Evolutionary conservation across 1,140 invertebrate genomes (phyloP).

Genomic region (Charaxes varanes): DNA sequence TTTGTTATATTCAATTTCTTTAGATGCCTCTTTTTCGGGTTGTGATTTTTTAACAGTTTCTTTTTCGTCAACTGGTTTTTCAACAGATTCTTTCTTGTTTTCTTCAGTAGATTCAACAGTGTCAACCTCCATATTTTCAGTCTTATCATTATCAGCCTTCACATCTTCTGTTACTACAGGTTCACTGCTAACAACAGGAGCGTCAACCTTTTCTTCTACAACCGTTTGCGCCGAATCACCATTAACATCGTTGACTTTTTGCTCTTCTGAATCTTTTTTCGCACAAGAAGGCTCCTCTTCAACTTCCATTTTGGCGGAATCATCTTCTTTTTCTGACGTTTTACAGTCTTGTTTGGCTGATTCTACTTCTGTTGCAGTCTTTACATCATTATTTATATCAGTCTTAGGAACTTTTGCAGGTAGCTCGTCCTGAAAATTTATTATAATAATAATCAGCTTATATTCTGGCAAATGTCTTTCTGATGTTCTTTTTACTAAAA

Average conservation of each 20-base stretch:
- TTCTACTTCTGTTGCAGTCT: constrained; percentile 23
- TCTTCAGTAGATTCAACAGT: constrained; percentile 8
- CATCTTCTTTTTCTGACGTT: constrained; percentile 14
- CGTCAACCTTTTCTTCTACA: constrained; percentile 39
- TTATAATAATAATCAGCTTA: neutral
- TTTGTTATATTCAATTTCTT: constrained; percentile 11
- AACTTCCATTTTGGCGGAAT: constrained; percentile 48
- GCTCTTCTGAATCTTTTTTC: constrained; percentile 5
- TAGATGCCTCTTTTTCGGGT: neutral
- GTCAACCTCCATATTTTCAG: constrained; percentile 36
- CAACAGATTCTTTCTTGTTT: constrained; percentile 3
- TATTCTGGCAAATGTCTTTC: too few species aligned
- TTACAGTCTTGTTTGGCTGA: constrained; percentile 11
- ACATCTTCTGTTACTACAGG: constrained; percentile 33
- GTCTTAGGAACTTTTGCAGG: constrained; percentile 61
- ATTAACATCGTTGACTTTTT: constrained; percentile 2
- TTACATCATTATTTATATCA: constrained; percentile 40
- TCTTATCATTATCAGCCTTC: constrained; percentile 30
- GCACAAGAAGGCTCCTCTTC: constrained; percentile 26
- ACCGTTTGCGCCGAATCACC: constrained; percentile 16
- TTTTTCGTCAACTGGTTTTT: constrained; percentile 6
- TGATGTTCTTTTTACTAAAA: too few species aligned
- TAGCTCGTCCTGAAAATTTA: constrained; percentile 48
- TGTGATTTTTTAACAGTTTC: constrained; percentile 12
- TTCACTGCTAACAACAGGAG: constrained; percentile 27